These are phyloP conservation scores for Dryobota labecula DNA, from an alignment of 2,888 invertebrate genomes.

Conservation along the genomic window DNA sequence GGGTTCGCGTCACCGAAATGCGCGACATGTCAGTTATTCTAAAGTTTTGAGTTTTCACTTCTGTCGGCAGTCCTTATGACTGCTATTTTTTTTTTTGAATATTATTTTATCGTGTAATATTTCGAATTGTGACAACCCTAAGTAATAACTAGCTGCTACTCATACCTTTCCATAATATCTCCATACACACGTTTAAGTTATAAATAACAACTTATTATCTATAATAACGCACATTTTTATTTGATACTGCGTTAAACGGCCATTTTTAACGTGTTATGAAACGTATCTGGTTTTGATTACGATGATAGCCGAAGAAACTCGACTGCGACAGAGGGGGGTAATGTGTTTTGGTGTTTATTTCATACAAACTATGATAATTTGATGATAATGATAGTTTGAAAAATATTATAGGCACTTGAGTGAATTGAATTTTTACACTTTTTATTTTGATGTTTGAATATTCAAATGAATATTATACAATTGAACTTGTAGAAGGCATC, in stretches of 20 bases:
- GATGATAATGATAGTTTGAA: slow-evolving; percentile 58
- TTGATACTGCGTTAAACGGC: slow-evolving; percentile 58
- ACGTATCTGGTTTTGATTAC: slow-evolving; percentile 64
- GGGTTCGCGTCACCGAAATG: too few species aligned
- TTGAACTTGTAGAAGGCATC: background rate
- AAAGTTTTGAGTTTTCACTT: too few species aligned
- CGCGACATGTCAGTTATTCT: too few species aligned
- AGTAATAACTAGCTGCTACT: background rate
- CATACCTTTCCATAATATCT: slow-evolving; percentile 56
- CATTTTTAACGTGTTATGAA: slow-evolving; percentile 63
- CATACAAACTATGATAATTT: slow-evolving; percentile 65
- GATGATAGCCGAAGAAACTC: slow-evolving; percentile 49
- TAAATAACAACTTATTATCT: slow-evolving; percentile 71
- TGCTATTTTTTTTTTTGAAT: too few species aligned
- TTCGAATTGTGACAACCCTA: slow-evolving; percentile 40
- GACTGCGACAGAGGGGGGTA: slow-evolving; percentile 57
- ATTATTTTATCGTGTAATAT: background rate
- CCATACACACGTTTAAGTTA: slow-evolving; percentile 66
- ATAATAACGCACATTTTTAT: slow-evolving; percentile 71
- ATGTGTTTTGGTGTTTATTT: slow-evolving; percentile 65
- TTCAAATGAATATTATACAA: background rate
- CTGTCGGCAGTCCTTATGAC: too few species aligned
- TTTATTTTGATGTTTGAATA: slow-evolving; percentile 15
- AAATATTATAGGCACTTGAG: slow-evolving; percentile 21
- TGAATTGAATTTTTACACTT: slow-evolving; percentile 47